phyloP scores from a whole-genome alignment of 2,113 vertebrate species.

The Silurus glanis region DNA sequence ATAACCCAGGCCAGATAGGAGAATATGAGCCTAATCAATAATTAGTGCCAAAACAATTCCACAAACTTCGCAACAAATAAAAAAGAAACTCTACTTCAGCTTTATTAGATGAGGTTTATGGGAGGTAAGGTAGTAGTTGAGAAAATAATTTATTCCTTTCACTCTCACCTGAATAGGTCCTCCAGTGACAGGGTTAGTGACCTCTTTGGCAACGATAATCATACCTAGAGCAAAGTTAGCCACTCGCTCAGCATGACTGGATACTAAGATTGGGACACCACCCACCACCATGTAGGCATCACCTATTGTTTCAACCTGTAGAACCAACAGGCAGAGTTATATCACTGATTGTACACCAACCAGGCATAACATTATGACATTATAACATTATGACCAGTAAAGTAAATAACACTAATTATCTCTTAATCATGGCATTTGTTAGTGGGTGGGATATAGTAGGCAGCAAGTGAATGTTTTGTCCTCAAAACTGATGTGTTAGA shows the following conservation, averaged over 20 bases:
- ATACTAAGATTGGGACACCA: slow-evolving; percentile 63
- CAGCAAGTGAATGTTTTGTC: too few species aligned
- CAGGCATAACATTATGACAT: too few species aligned
- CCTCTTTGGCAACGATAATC: slow-evolving; percentile 71
- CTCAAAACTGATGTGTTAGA: too few species aligned
- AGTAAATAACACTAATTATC: too few species aligned
- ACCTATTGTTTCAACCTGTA: slow-evolving; percentile 75
- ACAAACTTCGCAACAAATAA: background rate
- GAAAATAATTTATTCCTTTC: background rate
- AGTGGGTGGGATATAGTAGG: too few species aligned
- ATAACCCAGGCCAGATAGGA: background rate
- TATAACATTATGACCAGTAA: too few species aligned
- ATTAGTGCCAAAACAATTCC: background rate
- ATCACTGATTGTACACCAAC: too few species aligned
- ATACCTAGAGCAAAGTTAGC: slow-evolving; percentile 77
- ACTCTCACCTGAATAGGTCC: slow-evolving; percentile 69
- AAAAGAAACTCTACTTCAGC: background rate
- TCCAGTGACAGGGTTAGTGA: slow-evolving; percentile 69
- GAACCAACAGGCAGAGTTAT: background rate
- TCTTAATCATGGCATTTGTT: too few species aligned
- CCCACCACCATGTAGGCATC: slow-evolving; percentile 77
- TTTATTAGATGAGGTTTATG: background rate
- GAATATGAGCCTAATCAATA: background rate
- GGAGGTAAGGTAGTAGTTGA: background rate
- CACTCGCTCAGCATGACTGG: slow-evolving; percentile 67